A percentile compares a stretch with the other conserved stretches of the same genome.
Evolutionary conservation across 92 coral and sea anemone genomes (phyloP).

Genomic region (Nematostella vectensis): DNA sequence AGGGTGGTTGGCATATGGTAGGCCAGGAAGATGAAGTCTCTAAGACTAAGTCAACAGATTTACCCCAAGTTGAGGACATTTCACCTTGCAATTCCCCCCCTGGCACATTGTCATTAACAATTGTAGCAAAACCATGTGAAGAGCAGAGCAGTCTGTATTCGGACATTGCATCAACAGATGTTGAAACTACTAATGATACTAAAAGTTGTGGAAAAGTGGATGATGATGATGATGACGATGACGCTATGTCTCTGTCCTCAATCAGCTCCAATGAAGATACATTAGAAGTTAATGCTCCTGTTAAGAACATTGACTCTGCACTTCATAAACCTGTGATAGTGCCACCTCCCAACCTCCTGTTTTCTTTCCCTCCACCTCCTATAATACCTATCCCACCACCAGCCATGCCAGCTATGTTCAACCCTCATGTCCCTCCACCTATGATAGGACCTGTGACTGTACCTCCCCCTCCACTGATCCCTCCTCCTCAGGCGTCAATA

Average conservation of each 20-base stretch:
- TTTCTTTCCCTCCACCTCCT: conserved; percentile 39
- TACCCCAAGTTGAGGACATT: conserved; percentile 85
- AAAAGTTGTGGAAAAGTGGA: conserved; percentile 11
- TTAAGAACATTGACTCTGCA: conserved; percentile 42
- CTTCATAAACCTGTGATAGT: conserved; percentile 49
- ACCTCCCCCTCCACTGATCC: conserved; percentile 84
- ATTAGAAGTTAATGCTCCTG: conserved; percentile 86
- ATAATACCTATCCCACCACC: conserved; percentile 46
- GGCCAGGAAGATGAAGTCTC: conserved; percentile 1
- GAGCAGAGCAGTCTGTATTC: conserved; percentile 48
- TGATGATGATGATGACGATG: conserved; percentile 71
- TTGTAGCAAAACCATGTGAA: conserved; percentile 13
- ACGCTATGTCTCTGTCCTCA: conserved; percentile 96
- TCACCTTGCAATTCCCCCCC: conserved; percentile 91
- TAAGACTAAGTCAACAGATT: conserved; percentile 6
- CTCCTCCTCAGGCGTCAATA: conserved; percentile 53
- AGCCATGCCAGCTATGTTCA: conserved; percentile 48
- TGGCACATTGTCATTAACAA: conserved; percentile 15
- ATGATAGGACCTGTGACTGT: conserved; percentile 49
- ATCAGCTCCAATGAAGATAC: conserved; percentile 98
- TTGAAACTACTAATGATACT: conserved; percentile 5
- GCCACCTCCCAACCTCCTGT: conserved; percentile 75
- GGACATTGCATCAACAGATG: conserved; percentile 57
- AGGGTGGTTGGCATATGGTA: neutral
- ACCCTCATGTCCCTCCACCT: conserved; percentile 80